A percentile compares a stretch with the other conserved stretches of the same genome.
phyloP scores from a whole-genome alignment of 2,797 vertebrate genomes.

The Sternarchorhynchus goeldii region DNA sequence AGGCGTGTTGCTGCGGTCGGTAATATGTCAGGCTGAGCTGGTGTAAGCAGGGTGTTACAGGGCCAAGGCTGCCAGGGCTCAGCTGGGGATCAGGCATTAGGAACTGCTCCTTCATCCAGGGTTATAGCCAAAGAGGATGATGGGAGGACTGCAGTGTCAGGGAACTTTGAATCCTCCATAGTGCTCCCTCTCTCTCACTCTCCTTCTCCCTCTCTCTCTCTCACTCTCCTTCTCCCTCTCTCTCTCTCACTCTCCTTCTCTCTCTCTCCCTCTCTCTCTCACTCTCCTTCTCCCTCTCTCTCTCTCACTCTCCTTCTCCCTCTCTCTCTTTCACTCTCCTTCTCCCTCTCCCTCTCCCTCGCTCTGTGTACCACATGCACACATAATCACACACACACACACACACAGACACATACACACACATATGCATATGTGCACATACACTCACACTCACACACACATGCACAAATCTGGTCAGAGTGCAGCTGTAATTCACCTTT shows the following conservation, averaged over 20 bases:
- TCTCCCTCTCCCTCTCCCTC: no score
- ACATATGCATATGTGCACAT: no score
- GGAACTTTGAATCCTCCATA: no score
- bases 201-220: no score
- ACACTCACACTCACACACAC: neutral
- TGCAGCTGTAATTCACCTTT: conserved; percentile 8
- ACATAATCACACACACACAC: no score
- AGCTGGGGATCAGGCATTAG: neutral
- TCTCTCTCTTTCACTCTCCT: neutral
- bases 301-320: neutral
- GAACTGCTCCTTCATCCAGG: neutral
- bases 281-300: neutral
- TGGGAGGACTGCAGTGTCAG: no score
- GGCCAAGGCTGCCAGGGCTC: neutral
- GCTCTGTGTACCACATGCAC: no score
- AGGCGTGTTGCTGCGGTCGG: neutral
- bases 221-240: no score
- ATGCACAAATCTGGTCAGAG: neutral
- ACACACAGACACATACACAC: no score
- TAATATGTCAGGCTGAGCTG: conserved; percentile 18
- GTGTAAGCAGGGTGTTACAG: conserved; percentile 1
- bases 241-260: no score
- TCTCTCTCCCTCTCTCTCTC: neutral
- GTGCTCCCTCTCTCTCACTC: no score
- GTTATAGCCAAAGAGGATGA: neutral